Conservation (phyloP, 92 coral and sea anemone genomes). For the Plumapathes pennacea region DNA sequence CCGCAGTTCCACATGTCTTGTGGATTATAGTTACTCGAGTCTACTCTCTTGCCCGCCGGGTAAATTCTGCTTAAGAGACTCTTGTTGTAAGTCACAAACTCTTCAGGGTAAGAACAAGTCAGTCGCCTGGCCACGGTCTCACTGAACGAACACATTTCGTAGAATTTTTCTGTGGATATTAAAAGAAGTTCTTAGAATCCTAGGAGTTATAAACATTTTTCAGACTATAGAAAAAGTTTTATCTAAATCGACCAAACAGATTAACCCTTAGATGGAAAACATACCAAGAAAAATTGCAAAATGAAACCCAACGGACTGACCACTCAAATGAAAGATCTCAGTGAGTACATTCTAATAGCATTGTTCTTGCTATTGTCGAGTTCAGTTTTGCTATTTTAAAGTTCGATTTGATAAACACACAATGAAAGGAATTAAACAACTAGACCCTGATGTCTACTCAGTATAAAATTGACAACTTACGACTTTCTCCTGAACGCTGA, state of each 20-base stretch:
- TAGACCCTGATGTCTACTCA: no score
- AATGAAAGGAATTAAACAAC: no score
- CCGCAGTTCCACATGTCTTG: constrained; percentile 99
- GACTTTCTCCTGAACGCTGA: constrained; percentile 81
- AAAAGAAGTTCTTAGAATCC: no score
- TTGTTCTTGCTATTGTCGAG: no score
- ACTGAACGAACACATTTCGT: constrained; percentile 96
- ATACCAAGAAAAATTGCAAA: neutral
- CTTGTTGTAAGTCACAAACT: constrained; percentile 91
- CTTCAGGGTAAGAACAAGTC: constrained; percentile 75
- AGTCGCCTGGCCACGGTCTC: constrained; percentile 86
- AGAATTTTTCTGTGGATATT: constrained; percentile 68
- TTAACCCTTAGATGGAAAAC: no score
- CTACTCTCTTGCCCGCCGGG: constrained; percentile 90
- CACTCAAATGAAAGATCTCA: no score
- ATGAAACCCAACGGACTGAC: no score
- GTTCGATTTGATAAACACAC: no score
- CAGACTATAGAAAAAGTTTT: neutral
- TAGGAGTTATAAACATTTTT: no score
- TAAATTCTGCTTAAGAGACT: constrained; percentile 83
- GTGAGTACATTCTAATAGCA: no score
- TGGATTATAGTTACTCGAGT: constrained; percentile 92
- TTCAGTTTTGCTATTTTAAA: no score
- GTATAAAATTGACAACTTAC: constrained; percentile 53
- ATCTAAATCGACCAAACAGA: neutral